Base-by-base conservation (phyloP, 2,113 vertebrate genomes). In the Patagioenas fasciata region DNA sequence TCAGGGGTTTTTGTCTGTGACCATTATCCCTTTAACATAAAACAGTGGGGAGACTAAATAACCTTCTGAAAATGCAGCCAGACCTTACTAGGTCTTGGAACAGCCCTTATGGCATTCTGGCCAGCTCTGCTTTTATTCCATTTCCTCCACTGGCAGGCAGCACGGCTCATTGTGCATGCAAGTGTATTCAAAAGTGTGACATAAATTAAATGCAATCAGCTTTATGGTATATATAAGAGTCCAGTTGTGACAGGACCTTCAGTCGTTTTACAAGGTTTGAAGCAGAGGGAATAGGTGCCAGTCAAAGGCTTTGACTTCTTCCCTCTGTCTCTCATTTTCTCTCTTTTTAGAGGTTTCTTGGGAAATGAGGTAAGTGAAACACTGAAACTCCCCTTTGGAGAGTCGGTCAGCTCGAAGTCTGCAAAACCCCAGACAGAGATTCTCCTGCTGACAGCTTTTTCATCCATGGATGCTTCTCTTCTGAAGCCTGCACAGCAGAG, bases 111-210 rank as follows among this genome's bases (percentile, higher is more conserved):
- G 66, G 72, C 11, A 3, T 80, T 94, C 92, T 90, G 88, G 50
- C 26, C 80, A 70, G 73, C 71, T 86, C 34, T 74, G 31, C 57
- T 90, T 88, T 93, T 71, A 80, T 89, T 95, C 66, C 83, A 83
- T 97, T 97, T 97, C 44, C 82, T 93, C 48, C 86, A 28, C 82
- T 93, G 89, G 87, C 71, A 96, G 85, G 58, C 31, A 89, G 60
- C 82, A 88, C 10, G 2, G 28, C 38, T 95, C 82, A 74, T 48
- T 78, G 71, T 94, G 51, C 69, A 78, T 61, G 50, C 5, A 9
- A 89, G 64, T 10, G 6, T 32, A 26, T 53, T 54, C 67, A 25
- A 28, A 94, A 77, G 40, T 58, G 57, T 56, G 62, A 74, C 93
- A 80, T 42, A 93, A 97, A 94, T 94, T 53, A 96, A 96, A 95